Base-by-base conservation (phyloP, 2,113 vertebrate genomes). In the Xerus inauris region DNA sequence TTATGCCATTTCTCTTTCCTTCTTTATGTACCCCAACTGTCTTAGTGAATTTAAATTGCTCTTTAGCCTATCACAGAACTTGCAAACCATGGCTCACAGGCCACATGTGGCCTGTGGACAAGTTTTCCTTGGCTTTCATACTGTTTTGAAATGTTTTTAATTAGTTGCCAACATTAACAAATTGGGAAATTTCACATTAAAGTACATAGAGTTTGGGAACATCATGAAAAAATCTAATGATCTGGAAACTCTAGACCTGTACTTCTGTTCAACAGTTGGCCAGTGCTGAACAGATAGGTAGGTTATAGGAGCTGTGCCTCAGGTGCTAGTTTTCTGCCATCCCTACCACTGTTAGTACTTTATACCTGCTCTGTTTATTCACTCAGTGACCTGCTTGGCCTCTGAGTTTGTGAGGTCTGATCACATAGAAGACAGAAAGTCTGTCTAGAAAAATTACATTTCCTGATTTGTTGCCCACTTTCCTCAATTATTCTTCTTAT, bases 81-180 rank as follows among this genome's bases (percentile, higher is more conserved):
- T 51, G 35, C 57, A 62, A 28, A 75, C 51, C 45, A 16, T 2
- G 69, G 79, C 69, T 73, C 89, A 64, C 26, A 81, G 94, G 69
- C 85, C 62, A 16, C 49, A 13, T 73, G 73, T 97, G 95, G 91
- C 93, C 82, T 1, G 0, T 19, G 85, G 64, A 86, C 82, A 71
- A 86, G 79, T 92, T 94, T 96, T 93, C 49, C 40, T 97, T 95
- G 95, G 97, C 94, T 32, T 88, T 40, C 17, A 13, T 2, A 19
- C 51, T 93, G 73, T 95, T 97, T 93, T 85, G 67, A 94, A 72
- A 93, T 89, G 86, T 83, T 91, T 89, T 94, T 79, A 95, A 95
- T 96, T 97, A 79, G 73, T 93, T 75, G 86, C 79, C 93, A 96
- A 89, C 67, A 94, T 95, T 96, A 87, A 96, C 89, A 83, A 71